phyloP scores from a whole-genome alignment of 2,797 vertebrate genomes.

The Poecilia picta region DNA sequence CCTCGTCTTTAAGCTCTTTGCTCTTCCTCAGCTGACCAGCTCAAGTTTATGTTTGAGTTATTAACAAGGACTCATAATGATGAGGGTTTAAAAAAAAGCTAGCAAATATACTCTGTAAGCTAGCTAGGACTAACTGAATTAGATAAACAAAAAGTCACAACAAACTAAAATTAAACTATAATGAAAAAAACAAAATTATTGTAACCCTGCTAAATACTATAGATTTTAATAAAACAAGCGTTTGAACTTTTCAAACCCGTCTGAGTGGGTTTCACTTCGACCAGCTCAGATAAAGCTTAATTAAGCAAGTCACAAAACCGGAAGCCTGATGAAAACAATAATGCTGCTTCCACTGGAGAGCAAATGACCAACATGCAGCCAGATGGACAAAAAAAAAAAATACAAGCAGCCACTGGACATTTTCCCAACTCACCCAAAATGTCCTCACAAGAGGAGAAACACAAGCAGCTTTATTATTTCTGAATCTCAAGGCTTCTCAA shows the following conservation, averaged over 20 bases:
- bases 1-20: not conserved
- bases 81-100: too few species aligned
- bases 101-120: too few species aligned
- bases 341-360: not conserved
- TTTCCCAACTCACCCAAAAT: not conserved
- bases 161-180: too few species aligned
- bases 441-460: not conserved
- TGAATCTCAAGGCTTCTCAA: not conserved
- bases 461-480: not conserved
- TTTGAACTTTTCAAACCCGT: not conserved
- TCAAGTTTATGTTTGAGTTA: not conserved
- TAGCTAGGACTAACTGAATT: too few species aligned
- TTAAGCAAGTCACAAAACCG: not conserved
- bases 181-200: too few species aligned
- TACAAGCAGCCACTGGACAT: not conserved
- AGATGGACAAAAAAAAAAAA: not conserved
- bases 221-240: not conserved
- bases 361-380: not conserved
- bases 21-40: not conserved
- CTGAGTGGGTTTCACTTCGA: not conserved
- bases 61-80: not conserved
- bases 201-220: too few species aligned
- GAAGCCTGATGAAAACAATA: not conserved
- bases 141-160: too few species aligned
- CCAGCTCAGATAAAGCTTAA: not conserved